These are phyloP conservation scores for Scaptomyza montana DNA, from an alignment of 1,140 invertebrate species.

Conservation along the genomic window DNA sequence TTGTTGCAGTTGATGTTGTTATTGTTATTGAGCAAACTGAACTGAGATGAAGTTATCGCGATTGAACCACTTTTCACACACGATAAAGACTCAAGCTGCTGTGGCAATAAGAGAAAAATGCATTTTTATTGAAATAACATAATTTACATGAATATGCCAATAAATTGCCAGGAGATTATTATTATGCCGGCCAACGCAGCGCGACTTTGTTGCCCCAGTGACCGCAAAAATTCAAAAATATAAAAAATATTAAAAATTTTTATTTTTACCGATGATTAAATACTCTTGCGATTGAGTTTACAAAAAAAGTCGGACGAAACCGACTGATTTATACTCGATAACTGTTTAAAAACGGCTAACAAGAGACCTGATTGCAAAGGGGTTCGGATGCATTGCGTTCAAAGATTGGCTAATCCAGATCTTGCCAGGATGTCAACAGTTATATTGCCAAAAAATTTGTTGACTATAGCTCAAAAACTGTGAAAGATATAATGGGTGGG, in stretches of 20 bases:
- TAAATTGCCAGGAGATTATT: slow-evolving; percentile 68
- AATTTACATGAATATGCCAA: slow-evolving; percentile 76
- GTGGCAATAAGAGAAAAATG: slow-evolving; percentile 74
- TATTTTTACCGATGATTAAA: neutral
- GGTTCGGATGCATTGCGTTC: too few species aligned
- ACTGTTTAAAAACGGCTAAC: too few species aligned
- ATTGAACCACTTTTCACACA: slow-evolving; percentile 78
- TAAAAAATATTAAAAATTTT: slow-evolving; percentile 11
- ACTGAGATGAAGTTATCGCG: slow-evolving; percentile 69
- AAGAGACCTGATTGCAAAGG: too few species aligned
- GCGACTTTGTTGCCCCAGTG: slow-evolving; percentile 46
- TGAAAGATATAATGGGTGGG: too few species aligned
- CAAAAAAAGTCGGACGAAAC: too few species aligned
- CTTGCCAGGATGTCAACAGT: too few species aligned
- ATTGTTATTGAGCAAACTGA: slow-evolving; percentile 11
- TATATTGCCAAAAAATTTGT: too few species aligned
- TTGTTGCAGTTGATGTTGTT: neutral
- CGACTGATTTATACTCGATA: too few species aligned
- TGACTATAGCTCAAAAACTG: too few species aligned
- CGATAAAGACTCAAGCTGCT: slow-evolving; percentile 64
- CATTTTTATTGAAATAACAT: slow-evolving; percentile 73
- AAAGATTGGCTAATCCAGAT: too few species aligned
- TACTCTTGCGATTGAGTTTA: neutral
- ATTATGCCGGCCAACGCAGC: slow-evolving; percentile 19
- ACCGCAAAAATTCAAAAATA: slow-evolving; percentile 33